phyloP scores from a whole-genome alignment of 2,797 vertebrate genomes.

The Sebastes taczanowskii region DNA sequence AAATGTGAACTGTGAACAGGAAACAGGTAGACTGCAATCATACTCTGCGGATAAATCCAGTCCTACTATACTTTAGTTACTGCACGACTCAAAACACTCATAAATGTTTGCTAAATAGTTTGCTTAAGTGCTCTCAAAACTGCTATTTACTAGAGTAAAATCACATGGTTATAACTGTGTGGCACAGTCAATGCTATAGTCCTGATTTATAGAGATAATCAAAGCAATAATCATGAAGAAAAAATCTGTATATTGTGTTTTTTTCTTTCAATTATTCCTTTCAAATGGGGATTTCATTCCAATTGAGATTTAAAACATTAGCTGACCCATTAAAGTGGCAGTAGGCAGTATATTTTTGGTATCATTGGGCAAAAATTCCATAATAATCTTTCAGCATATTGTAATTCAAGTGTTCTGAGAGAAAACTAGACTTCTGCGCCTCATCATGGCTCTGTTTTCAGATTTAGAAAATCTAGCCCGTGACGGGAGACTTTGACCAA shows the following conservation, averaged over 20 bases:
- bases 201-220: neutral
- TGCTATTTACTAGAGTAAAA: conserved; percentile 9
- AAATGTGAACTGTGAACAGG: neutral
- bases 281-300: neutral
- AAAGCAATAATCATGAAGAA: neutral
- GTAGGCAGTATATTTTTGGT: too few species aligned
- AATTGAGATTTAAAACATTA: neutral
- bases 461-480: too few species aligned
- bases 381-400: too few species aligned
- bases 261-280: neutral
- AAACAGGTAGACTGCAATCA: neutral
- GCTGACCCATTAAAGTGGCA: neutral
- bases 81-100: conserved; percentile 23
- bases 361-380: too few species aligned
- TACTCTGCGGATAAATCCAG: neutral
- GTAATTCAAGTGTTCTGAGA: too few species aligned
- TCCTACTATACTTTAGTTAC: neutral
- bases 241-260: neutral
- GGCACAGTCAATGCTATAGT: neutral
- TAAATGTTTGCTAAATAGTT: conserved; percentile 38
- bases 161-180: neutral
- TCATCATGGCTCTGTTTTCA: too few species aligned
- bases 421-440: too few species aligned
- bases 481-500: too few species aligned
- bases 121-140: conserved; percentile 34